These are phyloP conservation scores for Papilio dardanus DNA, from an alignment of 1,140 invertebrate species.

Conservation along the genomic window DNA sequence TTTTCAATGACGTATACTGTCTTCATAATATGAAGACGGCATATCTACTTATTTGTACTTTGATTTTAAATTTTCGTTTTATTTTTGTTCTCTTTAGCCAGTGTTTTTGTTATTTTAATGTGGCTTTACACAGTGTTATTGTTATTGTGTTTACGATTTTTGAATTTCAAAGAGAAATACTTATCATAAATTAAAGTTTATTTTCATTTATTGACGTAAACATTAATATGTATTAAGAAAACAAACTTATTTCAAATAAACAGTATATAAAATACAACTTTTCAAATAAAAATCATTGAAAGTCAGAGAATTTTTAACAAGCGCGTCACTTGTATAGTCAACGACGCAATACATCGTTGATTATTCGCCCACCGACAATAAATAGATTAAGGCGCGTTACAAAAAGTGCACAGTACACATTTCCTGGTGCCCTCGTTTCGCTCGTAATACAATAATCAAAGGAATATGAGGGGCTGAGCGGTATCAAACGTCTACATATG, in stretches of 20 bases:
- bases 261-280: not conserved
- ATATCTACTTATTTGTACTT: too few species aligned
- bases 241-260: too few species aligned
- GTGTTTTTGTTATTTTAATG: too few species aligned
- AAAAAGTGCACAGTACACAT: conserved; percentile 70
- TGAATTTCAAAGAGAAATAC: too few species aligned
- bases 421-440: conserved; percentile 68
- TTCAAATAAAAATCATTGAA: not conserved
- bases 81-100: too few species aligned
- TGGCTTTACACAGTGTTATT: too few species aligned
- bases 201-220: too few species aligned
- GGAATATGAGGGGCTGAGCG: conserved; percentile 72
- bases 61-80: too few species aligned
- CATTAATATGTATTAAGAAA: too few species aligned
- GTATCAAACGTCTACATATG: conserved; percentile 77
- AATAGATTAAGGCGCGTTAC: conserved; percentile 75
- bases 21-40: not conserved
- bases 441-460: conserved; percentile 79
- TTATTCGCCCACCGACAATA: conserved; percentile 69
- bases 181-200: too few species aligned
- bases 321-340: conserved; percentile 51
- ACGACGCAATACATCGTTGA: conserved; percentile 72
- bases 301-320: conserved; percentile 19
- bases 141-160: too few species aligned
- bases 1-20: not conserved